Conservation (phyloP, 2,888 invertebrate species). For the Cerastoderma edule region DNA sequence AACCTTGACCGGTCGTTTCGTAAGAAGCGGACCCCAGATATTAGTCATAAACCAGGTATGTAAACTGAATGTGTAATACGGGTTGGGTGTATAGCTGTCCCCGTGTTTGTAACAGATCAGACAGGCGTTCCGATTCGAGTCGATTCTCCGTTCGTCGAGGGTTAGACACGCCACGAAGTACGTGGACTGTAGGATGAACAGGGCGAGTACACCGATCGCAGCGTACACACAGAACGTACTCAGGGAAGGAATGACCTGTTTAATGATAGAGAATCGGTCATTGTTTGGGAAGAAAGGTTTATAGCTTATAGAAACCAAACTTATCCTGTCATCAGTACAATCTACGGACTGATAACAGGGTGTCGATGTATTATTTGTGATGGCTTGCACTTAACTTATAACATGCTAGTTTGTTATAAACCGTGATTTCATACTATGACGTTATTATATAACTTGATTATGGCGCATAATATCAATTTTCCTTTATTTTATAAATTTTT, state of each 20-base stretch:
- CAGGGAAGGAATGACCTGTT: slow-evolving; percentile 90
- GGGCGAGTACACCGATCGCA: slow-evolving; percentile 90
- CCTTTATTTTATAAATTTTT: too few relatives aligned
- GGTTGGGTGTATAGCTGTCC: slow-evolving; percentile 84
- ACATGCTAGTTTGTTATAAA: not conserved
- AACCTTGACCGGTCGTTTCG: slow-evolving; percentile 89
- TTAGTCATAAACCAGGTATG: slow-evolving; percentile 87
- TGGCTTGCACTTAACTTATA: not conserved
- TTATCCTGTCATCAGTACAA: not conserved
- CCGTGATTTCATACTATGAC: not conserved
- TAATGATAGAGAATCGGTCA: slow-evolving; percentile 1
- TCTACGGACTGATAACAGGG: not conserved
- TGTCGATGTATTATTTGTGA: not conserved
- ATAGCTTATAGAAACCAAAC: slow-evolving; percentile 4
- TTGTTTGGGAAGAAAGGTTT: too few relatives aligned
- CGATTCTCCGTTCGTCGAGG: slow-evolving; percentile 86
- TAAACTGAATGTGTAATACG: slow-evolving; percentile 86
- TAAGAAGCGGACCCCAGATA: slow-evolving; percentile 88
- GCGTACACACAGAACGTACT: slow-evolving; percentile 93
- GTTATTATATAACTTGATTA: too few relatives aligned
- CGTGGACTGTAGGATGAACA: slow-evolving; percentile 88
- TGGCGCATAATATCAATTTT: too few relatives aligned
- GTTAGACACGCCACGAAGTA: slow-evolving; percentile 92
- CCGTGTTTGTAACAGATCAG: slow-evolving; percentile 88
- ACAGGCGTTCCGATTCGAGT: slow-evolving; percentile 65